phyloP scores from a whole-genome alignment of 1,140 invertebrate genomes.

The Steinernema feltiae region DNA sequence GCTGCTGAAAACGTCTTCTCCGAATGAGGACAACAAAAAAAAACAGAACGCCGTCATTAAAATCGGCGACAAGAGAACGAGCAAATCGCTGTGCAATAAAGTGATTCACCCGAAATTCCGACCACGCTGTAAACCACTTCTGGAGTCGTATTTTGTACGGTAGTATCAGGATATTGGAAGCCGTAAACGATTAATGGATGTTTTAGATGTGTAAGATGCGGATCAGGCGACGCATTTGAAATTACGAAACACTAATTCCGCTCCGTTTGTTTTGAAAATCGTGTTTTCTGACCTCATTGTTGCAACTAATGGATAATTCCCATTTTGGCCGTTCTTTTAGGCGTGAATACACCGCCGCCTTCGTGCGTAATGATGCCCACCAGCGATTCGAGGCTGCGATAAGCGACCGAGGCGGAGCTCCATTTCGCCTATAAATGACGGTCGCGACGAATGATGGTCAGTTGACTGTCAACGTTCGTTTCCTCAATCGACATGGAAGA shows the following conservation, averaged over 20 bases:
- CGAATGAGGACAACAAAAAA: slow-evolving; percentile 8
- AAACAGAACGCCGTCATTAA: neutral
- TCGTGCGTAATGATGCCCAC: too few species aligned
- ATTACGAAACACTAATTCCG: too few species aligned
- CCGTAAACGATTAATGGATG: too few species aligned
- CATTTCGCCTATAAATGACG: neutral
- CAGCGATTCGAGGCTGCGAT: too few species aligned
- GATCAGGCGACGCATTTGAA: neutral
- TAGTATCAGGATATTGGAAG: neutral
- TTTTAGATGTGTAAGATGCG: neutral
- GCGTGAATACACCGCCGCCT: too few species aligned
- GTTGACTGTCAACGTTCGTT: too few species aligned
- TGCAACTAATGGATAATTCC: neutral
- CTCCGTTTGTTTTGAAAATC: too few species aligned
- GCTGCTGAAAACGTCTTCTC: neutral
- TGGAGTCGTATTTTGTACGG: neutral
- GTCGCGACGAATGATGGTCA: neutral
- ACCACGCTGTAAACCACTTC: neutral
- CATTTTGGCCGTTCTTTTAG: too few species aligned
- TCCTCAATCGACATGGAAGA: neutral
- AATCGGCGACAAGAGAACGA: neutral
- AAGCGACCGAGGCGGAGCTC: neutral
- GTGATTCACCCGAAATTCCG: too few species aligned
- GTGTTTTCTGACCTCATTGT: neutral
- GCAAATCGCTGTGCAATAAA: too few species aligned